Base-by-base conservation (phyloP, 1,140 invertebrate species). In the Cataglyphis hispanica region DNA sequence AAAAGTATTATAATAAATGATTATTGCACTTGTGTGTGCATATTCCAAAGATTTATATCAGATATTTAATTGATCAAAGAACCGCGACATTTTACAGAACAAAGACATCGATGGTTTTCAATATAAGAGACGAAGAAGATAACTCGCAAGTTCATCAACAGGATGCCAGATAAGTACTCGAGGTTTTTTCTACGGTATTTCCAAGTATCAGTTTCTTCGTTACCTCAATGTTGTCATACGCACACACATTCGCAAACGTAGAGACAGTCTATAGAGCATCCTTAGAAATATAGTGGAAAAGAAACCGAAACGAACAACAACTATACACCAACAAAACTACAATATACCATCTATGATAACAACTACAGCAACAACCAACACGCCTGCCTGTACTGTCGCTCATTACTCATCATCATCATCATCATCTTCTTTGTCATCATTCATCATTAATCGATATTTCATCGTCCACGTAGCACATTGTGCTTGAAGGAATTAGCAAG, bases 161-260 rank as follows among this genome's bases (percentile, higher is more conserved):
- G 83, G 86, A 92, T 85, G 87, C 88, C 93, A 93, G 92, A 94
- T 93, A 93, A 94, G 92, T 94, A 94, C 80, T 85, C 84, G 70
- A 87, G 60, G 22, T 53, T 76, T 72, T 31, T 50, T 50, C 70
- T 67, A 91, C 67, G 77, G 58, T 91, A 61, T 64, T 53, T 69
- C 13, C 10, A 19, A 84, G n/a, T 75, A 86, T 87, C 89, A 89
- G 56, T 80, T 43, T 56, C 78, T 90, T 89, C 80, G 89, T 92
- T 93, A 86, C 74, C 89, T 93, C 89, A 85, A 89, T 92, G 90
- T 93, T 92, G 87, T 93, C 89, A 87, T 89, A 84, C 85, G 86
- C 90, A 88, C 88, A 90, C 70, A 88, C 87, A 88, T 88, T 83
- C 86, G 89, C 89, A 87, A 87, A 90, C 31, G 78, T 93, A 93